Conservation (phyloP, 2,888 invertebrate genomes). For the Metalampra italica region DNA sequence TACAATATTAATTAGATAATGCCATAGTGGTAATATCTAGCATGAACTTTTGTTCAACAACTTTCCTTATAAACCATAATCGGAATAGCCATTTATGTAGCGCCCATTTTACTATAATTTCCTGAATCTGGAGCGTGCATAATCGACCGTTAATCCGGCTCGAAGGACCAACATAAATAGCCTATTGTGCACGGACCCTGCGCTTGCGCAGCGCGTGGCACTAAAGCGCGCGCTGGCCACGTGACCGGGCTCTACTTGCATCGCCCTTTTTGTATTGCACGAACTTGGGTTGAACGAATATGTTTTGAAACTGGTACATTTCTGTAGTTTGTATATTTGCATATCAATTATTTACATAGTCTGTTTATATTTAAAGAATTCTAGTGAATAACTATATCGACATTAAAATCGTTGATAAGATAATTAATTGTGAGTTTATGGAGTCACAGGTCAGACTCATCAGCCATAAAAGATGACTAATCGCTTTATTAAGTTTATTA, state of each 20-base stretch:
- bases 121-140: slow-evolving; percentile 74
- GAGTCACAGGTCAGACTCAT: slow-evolving; percentile 6
- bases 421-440: slow-evolving; percentile 8
- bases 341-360: neutral
- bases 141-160: slow-evolving; percentile 71
- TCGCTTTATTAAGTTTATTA: neutral
- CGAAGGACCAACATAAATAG: slow-evolving; percentile 49
- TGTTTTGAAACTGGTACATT: slow-evolving; percentile 23
- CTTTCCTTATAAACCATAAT: neutral
- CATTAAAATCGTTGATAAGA: slow-evolving; percentile 1
- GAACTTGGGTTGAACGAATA: slow-evolving; percentile 38
- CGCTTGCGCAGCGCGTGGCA: slow-evolving; percentile 69
- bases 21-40: no score
- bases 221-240: slow-evolving; percentile 64
- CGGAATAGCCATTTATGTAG: slow-evolving; percentile 39
- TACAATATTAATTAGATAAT: no score
- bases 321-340: neutral
- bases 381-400: no score
- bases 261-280: slow-evolving; percentile 60
- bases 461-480: neutral
- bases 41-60: no score
- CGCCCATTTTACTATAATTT: slow-evolving; percentile 52
- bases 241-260: slow-evolving; percentile 62
- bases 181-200: slow-evolving; percentile 47
- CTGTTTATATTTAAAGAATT: neutral